A percentile compares a stretch with the other conserved stretches of the same genome.
phyloP scores from a whole-genome alignment of 1,140 invertebrate species.

The Amphibalanus amphitrite region DNA sequence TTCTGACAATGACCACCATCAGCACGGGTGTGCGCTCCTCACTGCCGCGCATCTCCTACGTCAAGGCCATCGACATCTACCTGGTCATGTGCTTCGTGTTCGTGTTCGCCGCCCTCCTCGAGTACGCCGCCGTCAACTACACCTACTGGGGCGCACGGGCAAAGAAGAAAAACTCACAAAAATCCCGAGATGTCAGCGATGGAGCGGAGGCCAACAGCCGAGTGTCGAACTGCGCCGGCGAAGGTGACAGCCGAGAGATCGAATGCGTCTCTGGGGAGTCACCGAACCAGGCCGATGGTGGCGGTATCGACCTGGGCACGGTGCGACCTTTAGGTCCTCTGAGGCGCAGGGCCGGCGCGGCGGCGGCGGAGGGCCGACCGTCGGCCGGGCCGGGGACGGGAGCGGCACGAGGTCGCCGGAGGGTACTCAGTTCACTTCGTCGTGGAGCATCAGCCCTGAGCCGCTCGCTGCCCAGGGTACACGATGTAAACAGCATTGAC shows the following conservation, averaged over 20 bases:
- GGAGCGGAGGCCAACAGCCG: neutral
- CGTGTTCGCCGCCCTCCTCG: constrained; percentile 88
- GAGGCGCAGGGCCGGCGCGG: constrained; percentile 33
- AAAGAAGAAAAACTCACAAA: constrained; percentile 46
- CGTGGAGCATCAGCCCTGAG: constrained; percentile 20
- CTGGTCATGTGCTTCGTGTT: constrained; percentile 98
- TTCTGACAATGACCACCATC: constrained; percentile 98
- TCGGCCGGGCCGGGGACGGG: neutral
- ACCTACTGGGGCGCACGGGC: constrained; percentile 92
- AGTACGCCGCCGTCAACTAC: constrained; percentile 97
- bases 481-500: constrained; percentile 93
- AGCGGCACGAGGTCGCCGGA: constrained; percentile 11
- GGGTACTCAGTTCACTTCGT: constrained; percentile 22
- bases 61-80: constrained; percentile 98
- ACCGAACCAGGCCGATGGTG: constrained; percentile 39
- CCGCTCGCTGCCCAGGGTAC: constrained; percentile 63
- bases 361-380: constrained; percentile 12
- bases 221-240: too few relatives aligned
- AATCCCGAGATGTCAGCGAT: too few relatives aligned
- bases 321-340: constrained; percentile 27
- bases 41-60: constrained; percentile 87
- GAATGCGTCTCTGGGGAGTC: too few relatives aligned
- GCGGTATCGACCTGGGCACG: constrained; percentile 62
- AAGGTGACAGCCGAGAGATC: too few relatives aligned
- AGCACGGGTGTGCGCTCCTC: constrained; percentile 91